A percentile compares a stretch with the other conserved stretches of the same genome.
Evolutionary conservation across 2,797 vertebrate genomes (phyloP).

Genomic region (Novumbra hubbsi): DNA sequence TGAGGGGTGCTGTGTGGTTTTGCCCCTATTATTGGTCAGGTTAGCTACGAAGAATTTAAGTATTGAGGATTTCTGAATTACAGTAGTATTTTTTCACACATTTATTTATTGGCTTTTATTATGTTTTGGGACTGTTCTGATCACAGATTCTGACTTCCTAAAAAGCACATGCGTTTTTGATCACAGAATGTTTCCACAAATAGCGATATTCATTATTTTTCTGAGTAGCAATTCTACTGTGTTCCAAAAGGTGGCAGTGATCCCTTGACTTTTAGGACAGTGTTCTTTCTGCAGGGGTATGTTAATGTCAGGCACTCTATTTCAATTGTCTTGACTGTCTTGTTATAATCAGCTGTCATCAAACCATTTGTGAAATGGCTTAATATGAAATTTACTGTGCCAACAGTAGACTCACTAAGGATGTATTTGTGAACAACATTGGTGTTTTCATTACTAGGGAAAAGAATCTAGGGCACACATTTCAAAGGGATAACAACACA

Average conservation of each 20-base stretch:
- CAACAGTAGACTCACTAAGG: not conserved
- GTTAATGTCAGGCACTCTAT: slow-evolving; percentile 16
- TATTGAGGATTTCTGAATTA: not conserved
- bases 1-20: not conserved
- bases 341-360: slow-evolving; percentile 8
- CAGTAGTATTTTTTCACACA: not conserved
- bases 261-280: slow-evolving; percentile 30
- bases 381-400: not conserved
- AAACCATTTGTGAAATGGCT: not conserved
- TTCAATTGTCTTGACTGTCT: slow-evolving; percentile 39
- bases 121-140: not conserved
- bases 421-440: slow-evolving; percentile 17
- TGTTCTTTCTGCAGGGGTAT: not conserved
- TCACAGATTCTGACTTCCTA: not conserved
- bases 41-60: not conserved
- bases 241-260: slow-evolving; percentile 61
- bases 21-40: not conserved
- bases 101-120: not conserved
- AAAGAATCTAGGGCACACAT: not conserved
- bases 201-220: not conserved
- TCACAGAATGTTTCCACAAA: not conserved
- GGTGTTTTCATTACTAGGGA: not conserved
- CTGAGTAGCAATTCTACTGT: not conserved
- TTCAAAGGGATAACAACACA: not conserved
- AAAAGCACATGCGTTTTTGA: not conserved